A percentile compares a stretch with the other conserved stretches of the same genome.
phyloP scores from a whole-genome alignment of 2,113 vertebrate genomes.

The Ptyas mucosa region DNA sequence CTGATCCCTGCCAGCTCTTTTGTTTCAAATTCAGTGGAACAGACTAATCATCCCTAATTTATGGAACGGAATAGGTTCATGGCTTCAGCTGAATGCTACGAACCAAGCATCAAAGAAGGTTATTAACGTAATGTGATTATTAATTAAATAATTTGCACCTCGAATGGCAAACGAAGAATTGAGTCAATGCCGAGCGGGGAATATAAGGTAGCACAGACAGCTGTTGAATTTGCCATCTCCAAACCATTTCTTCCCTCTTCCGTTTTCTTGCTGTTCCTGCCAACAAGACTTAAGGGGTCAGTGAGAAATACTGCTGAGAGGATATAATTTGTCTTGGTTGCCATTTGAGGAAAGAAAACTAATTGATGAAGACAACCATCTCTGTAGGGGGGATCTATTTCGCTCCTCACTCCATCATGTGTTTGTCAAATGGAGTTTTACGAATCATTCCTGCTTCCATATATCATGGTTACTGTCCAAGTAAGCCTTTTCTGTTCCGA shows the following conservation, averaged over 20 bases:
- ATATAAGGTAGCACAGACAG: slow-evolving; percentile 15
- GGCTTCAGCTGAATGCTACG: neutral
- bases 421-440: slow-evolving; percentile 39
- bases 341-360: slow-evolving; percentile 2
- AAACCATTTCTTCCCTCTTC: slow-evolving; percentile 5
- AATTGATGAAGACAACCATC: slow-evolving; percentile 30
- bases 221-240: slow-evolving; percentile 23
- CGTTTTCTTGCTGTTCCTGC: slow-evolving; percentile 16
- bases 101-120: slow-evolving; percentile 44
- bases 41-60: neutral
- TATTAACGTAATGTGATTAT: neutral
- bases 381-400: slow-evolving; percentile 11
- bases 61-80: neutral
- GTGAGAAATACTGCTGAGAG: slow-evolving; percentile 11
- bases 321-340: neutral
- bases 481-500: neutral
- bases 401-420: slow-evolving; percentile 7
- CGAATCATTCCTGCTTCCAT: neutral
- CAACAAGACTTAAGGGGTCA: slow-evolving; percentile 7
- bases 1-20: neutral
- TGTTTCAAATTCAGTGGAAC: neutral
- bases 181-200: slow-evolving; percentile 25
- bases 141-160: slow-evolving; percentile 55
- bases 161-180: slow-evolving; percentile 46
- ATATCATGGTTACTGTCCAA: slow-evolving; percentile 32